These are phyloP conservation scores for Halesus radiatus DNA, from an alignment of 1,140 invertebrate species.

Conservation along the genomic window DNA sequence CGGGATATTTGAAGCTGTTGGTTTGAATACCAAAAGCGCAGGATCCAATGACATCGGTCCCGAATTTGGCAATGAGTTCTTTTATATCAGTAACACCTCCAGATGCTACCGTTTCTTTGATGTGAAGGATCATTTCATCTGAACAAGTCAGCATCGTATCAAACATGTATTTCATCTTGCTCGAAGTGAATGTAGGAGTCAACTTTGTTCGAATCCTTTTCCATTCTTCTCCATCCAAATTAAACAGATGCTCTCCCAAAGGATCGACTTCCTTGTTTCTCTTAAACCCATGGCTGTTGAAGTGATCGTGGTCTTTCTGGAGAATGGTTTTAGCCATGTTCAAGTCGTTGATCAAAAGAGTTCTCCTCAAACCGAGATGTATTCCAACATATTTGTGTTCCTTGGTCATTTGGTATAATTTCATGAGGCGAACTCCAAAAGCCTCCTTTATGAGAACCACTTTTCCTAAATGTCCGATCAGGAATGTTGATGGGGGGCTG, in stretches of 20 bases:
- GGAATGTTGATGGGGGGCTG: slow-evolving; percentile 58
- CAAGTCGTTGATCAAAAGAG: slow-evolving; percentile 70
- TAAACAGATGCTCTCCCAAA: slow-evolving; percentile 65
- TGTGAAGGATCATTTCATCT: slow-evolving; percentile 60
- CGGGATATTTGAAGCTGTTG: slow-evolving; percentile 58
- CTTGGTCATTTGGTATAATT: slow-evolving; percentile 53
- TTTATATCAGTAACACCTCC: slow-evolving; percentile 55
- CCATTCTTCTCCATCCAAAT: slow-evolving; percentile 70
- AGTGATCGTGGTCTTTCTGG: slow-evolving; percentile 72
- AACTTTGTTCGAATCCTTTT: slow-evolving; percentile 69
- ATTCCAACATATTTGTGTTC: slow-evolving; percentile 59
- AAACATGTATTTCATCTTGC: slow-evolving; percentile 73
- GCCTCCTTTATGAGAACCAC: slow-evolving; percentile 24
- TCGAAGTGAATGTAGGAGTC: slow-evolving; percentile 72
- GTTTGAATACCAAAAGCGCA: slow-evolving; percentile 62
- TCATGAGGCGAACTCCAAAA: slow-evolving; percentile 58
- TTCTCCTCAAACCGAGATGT: slow-evolving; percentile 64
- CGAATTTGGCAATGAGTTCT: slow-evolving; percentile 58
- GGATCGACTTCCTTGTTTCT: slow-evolving; percentile 69
- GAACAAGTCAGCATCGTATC: slow-evolving; percentile 61
- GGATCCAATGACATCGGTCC: slow-evolving; percentile 60
- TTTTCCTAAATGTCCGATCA: slow-evolving; percentile 60
- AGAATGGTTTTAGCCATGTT: slow-evolving; percentile 74
- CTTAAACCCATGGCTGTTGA: slow-evolving; percentile 66
- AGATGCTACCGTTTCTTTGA: slow-evolving; percentile 38